Evolutionary conservation across 2,113 vertebrate genomes (phyloP), one percentile per base, ranked within the genome.

Genomic region (Alexandromys fortis): DNA sequence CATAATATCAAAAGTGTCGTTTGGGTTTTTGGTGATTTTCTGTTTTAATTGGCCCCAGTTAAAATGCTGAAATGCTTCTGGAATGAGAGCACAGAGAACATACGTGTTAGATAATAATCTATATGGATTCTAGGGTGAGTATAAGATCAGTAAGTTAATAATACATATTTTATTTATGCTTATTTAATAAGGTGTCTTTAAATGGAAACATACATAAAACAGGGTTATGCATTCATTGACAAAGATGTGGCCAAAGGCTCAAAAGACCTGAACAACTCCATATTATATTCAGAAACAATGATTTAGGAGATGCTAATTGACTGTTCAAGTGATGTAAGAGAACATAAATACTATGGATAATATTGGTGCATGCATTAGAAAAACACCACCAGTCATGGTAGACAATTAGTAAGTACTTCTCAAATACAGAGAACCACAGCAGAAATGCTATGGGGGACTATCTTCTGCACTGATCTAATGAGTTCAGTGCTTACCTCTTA

Each of bases 191-290:
- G 12, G 12, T 38, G 1, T 89, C 30, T 68, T 49, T 76, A 93
- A 91, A 94, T 14, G 86, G 35, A 91, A 94, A 87, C n/a, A 94
- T 47, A 65, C 42, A 70, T 70, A 72, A 92, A 86, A 95, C 49
- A 95, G 77, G 81, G 30, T 52, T 77, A 87, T 67, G 0, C 45
- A 42, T 88, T 88, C n/a, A 63, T 68, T 55, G 67, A 90, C 85
- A 42, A 91, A 89, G 72, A 14, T 45, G 17, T 81, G 28, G 61
- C 38, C 75, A 85, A 45, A 95, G 82, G 35, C n/a, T 75, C 55
- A 91, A 30, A 86, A 49, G 42, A 92, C 22, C 35, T 38, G n/a
- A 93, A 85, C 47, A 93, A 85, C 47, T 2, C 10, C 42, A 47
- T 85, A 38, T 22, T 26, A 87, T 35, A 3, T 52, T 42, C 61